phyloP scores from a whole-genome alignment of 2,113 vertebrate species.

The Pristiophorus japonicus region DNA sequence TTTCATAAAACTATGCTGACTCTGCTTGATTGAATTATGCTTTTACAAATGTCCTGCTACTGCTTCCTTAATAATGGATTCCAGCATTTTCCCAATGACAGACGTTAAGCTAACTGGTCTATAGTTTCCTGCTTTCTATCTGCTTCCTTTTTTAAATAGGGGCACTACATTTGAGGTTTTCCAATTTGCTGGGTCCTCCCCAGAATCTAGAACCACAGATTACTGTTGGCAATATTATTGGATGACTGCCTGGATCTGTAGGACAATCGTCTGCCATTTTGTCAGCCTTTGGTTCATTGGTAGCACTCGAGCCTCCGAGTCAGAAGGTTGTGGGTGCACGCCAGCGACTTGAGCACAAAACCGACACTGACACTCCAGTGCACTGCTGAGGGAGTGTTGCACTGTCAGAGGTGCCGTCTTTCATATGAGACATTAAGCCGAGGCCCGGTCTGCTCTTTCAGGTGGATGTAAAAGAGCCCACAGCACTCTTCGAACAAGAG shows the following conservation, averaged over 20 bases:
- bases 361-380: background rate
- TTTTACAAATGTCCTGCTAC: too few relatives aligned
- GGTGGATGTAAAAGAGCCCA: background rate
- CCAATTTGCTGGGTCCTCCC: too few relatives aligned
- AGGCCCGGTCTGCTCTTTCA: background rate
- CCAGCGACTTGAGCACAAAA: background rate
- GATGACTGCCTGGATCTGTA: background rate
- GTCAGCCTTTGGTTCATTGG: background rate
- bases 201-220: background rate
- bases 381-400: background rate
- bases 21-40: too few relatives aligned
- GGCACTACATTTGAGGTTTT: too few relatives aligned
- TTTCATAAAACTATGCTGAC: too few relatives aligned
- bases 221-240: background rate
- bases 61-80: too few relatives aligned
- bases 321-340: background rate
- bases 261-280: background rate
- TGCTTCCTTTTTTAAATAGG: too few relatives aligned
- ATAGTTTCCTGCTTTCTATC: too few relatives aligned
- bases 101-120: too few relatives aligned
- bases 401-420: background rate
- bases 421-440: background rate
- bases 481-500: background rate
- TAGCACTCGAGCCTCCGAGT: background rate
- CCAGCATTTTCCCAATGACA: too few relatives aligned